Conservation (phyloP, 2,797 vertebrate genomes). For the Pangasius djambal region DNA sequence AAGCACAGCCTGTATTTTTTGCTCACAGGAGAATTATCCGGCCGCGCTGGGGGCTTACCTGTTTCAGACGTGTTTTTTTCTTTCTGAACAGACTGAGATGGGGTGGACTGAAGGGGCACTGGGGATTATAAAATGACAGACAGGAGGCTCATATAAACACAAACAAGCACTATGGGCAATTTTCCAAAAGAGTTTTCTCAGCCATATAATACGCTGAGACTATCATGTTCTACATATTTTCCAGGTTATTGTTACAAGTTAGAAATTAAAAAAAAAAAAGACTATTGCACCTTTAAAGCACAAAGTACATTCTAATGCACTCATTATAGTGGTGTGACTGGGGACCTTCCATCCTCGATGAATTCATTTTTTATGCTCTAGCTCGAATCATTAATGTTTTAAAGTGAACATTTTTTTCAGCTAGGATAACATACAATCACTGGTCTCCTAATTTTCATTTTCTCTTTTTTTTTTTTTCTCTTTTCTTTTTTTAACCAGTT, state of each 20-base stretch:
- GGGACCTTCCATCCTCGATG: slow-evolving; percentile 27
- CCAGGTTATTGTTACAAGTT: not conserved
- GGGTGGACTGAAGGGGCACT: not conserved
- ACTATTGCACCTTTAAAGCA: not conserved
- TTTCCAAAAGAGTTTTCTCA: not conserved
- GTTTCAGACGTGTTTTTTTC: not conserved
- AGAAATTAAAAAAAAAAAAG: not conserved
- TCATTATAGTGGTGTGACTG: slow-evolving; percentile 20
- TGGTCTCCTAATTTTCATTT: slow-evolving; percentile 26
- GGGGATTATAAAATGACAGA: not conserved
- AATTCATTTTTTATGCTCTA: slow-evolving; percentile 25
- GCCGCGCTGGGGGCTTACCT: not conserved
- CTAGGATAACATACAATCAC: not conserved
- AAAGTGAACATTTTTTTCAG: not conserved
- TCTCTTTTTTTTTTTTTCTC: not conserved
- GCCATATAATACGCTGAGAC: not conserved
- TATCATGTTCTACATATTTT: not conserved
- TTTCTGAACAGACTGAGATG: not conserved
- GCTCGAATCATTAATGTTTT: slow-evolving; percentile 42
- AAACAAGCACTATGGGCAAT: not conserved
- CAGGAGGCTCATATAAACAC: not conserved
- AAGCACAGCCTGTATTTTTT: not conserved
- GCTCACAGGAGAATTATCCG: not conserved
- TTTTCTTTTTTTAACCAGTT: not conserved
- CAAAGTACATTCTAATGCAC: slow-evolving; percentile 20